Evolutionary conservation across 2,113 vertebrate genomes (phyloP), one percentile per base, ranked within the genome.

Genomic region (Grantiella picta): DNA sequence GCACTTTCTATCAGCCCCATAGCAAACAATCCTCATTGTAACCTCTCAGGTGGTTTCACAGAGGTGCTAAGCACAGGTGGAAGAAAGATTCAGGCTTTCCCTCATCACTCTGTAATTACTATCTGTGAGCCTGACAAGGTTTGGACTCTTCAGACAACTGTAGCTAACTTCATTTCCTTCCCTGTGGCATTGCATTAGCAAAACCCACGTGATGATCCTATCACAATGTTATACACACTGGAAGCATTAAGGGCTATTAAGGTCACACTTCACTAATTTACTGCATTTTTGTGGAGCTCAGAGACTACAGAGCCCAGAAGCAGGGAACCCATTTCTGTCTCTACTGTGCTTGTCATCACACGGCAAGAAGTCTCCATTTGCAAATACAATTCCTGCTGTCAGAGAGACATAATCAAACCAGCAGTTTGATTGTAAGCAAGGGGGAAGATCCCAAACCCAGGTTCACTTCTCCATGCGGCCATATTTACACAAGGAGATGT

Each of bases 351-450:
- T 78, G 82, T 81, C 66, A 92, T 75, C 72, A 85, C 20, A 82
- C 22, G 57, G 65, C 83, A 94, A 89, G 66, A 93, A 96, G 78
- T 86, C 14, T 82, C 61, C 70, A 85, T 87, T 94, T 92, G 75
- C 38, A 82, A 94, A 94, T 57, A 86, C 29, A 95, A 88, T 94
- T 83, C 63, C 72, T 66, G 35, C 57, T 68, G 20, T 95, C 91
- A 82, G 63, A 36, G 49, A 80, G 53, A 64, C 56, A 83, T 56
- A 35, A 94, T 66, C 78, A 92, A 92, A 95, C 28, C 68, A 89
- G 63, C 73, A 69, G 64, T 95, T 85, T 71, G 90, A 71, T 50
- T 28, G 82, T 93, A 66, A 90, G 64, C 73, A 56, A 70, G 52
- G 76, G 60, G 42, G 12, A 35, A 66, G 65, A 42, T 79, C 27